Base-by-base conservation (phyloP, 1,140 invertebrate species). In the Zaprionus vittiger region DNA sequence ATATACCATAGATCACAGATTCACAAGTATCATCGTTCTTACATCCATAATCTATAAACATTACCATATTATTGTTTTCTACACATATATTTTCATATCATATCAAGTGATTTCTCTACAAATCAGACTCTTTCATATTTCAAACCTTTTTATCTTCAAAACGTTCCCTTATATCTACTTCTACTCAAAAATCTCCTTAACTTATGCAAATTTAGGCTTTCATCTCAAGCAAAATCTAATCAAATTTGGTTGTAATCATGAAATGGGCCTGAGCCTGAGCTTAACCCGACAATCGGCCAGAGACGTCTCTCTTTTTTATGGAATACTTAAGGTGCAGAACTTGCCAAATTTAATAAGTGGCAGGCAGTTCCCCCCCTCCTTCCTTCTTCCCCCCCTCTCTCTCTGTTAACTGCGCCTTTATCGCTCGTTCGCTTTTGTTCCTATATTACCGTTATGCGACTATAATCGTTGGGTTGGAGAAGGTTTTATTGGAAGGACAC, bases 401-500 rank as follows among this genome's bases (percentile, higher is more conserved):
- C n/a, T 41, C n/a, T 17, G 38, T 3, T 7, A 47, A 47, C 41
- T 17, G 38, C 15, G 38, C 41, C 44, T 73, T 73, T 31, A 73
- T 62, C n/a, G 41, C 49, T 26, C 28, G 52, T 61, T 73, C 62
- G 59, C 47, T 66, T 47, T 71, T 73, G 57, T 66, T 61, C 15
- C 60, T 63, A 52, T 52, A 52, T 74, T 65, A 69, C 60, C 26
- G 44, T 56, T 62, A 77, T 67, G 57, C 62, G 64, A n/a, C 57
- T 31, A 64, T 67, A 73, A 77, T 77, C 74, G 70, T 57, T 62
- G 44, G 41, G 41, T n/a, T 17, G 28, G 22, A n/a, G 24, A 17
- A 54, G 64, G 17, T 47, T 73, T 73, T 73, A 67, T 67, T 68
- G 59, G 70, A 67, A 67, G 59, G 24, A 52, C 64, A 66, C 49